Conservation (phyloP, 92 coral and sea anemone species). For the Isaurus tuberculatus region DNA sequence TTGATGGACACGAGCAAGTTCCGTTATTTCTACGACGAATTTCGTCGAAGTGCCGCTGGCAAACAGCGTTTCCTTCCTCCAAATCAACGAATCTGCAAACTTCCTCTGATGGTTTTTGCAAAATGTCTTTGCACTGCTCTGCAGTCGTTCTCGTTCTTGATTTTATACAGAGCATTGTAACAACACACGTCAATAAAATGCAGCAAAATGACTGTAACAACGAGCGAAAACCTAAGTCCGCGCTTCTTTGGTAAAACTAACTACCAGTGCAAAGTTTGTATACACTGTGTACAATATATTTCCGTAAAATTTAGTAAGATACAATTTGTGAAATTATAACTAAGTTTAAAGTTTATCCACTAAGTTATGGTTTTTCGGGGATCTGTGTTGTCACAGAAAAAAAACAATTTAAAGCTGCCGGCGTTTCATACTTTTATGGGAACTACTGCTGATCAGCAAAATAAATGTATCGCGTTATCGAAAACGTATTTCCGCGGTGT, state of each 20-base stretch:
- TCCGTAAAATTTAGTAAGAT: no score
- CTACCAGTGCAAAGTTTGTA: constrained; percentile 24
- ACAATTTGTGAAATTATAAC: constrained; percentile 5
- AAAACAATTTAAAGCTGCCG: not conserved
- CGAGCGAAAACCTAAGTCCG: constrained; percentile 18
- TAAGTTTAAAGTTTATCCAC: constrained; percentile 1
- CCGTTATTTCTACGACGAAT: constrained; percentile 33
- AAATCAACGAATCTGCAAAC: not conserved
- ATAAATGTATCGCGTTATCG: not conserved
- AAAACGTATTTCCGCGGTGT: constrained; percentile 15
- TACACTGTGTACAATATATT: constrained; percentile 23
- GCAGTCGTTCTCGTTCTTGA: not conserved
- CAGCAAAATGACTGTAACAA: constrained; percentile 1
- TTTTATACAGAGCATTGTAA: not conserved
- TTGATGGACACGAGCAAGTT: constrained; percentile 48
- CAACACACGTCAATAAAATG: constrained; percentile 10
- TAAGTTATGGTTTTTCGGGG: not conserved
- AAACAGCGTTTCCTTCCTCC: constrained; percentile 11
- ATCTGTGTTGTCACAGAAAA: not conserved
- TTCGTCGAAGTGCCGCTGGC: constrained; percentile 45
- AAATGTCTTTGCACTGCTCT: not conserved
- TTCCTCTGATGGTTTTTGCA: not conserved
- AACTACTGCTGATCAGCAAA: constrained; percentile 14
- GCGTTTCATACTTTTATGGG: not conserved
- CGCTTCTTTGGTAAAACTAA: constrained; percentile 3